Evolutionary conservation across 2,888 invertebrate species (phyloP), one percentile per base, ranked within the genome.

Genomic region (Dioctria rufipes): DNA sequence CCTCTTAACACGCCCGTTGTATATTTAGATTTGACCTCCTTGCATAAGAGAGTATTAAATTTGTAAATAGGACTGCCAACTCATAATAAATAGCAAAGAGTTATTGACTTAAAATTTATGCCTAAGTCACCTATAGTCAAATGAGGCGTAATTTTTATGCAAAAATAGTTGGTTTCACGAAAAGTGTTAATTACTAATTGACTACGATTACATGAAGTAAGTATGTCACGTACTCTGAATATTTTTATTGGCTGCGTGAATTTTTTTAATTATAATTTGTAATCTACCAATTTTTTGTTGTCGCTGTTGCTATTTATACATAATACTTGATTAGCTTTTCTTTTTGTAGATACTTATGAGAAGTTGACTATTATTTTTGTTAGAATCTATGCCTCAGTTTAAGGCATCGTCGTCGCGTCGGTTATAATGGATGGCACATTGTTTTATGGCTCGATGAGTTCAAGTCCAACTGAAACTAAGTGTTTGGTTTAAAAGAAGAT

Each of bases 161-260:
- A 60, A 25, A 25, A 60, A 25, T 46, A 46, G 9, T 46, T 5
- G 11, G 8, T 60, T 60, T 60, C 60, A 60, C 60, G 60, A 2
- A 60, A 60, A 9, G n/a, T 60, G 60, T 25, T 60, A 60, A 60
- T 60, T 60, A n/a, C 60, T 11, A 60, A 60, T 60, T n/a, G 60
- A n/a, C 60, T 25, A 11, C 60, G 13, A n/a, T n/a, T 60, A 60
- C 60, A 60, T n/a, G 13, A 60, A 60, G 11, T 11, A 51, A 51
- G 51, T 11, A 11, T 51, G 8, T 51, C 11, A 51, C 6, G 51
- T 6, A 9, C 51, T 2, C 11, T 11, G 51, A 11, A 9, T 9
- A 51, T 51, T 51, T 11, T 9, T 51, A 51, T 9, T 11, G 11
- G 11, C 51, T 51, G 51, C 51, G 51, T 11, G 51, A 2, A 25